A percentile compares a stretch with the other conserved stretches of the same genome.
Evolutionary conservation across 2,888 invertebrate species (phyloP).

Genomic region (Isoperla grammatica): DNA sequence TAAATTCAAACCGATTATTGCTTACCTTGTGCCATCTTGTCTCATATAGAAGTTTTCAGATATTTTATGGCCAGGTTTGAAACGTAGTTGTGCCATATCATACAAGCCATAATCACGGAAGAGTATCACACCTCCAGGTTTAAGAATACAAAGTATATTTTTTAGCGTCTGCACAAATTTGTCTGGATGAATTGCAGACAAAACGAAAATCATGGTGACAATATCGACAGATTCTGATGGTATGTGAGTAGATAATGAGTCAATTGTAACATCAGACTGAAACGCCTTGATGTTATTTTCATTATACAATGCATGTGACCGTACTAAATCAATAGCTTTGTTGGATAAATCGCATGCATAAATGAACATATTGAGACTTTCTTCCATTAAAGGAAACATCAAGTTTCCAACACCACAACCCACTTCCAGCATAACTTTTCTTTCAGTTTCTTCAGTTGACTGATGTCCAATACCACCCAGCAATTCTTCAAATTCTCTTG

Average conservation of each 20-base stretch:
- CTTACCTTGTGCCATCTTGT: constrained; percentile 89
- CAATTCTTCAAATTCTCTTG: constrained; percentile 85
- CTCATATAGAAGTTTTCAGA: constrained; percentile 89
- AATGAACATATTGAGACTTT: constrained; percentile 63
- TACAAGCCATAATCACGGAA: constrained; percentile 92
- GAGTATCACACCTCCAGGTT: constrained; percentile 72
- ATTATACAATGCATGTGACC: constrained; percentile 59
- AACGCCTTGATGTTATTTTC: constrained; percentile 66
- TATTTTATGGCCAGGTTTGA: constrained; percentile 88
- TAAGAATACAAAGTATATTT: constrained; percentile 61
- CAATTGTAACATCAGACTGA: constrained; percentile 75
- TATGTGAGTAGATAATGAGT: constrained; percentile 56
- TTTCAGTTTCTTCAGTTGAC: not conserved
- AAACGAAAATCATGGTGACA: constrained; percentile 86
- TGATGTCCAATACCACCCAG: constrained; percentile 42
- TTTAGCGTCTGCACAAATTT: constrained; percentile 56
- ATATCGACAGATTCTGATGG: constrained; percentile 59
- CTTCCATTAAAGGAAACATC: constrained; percentile 83
- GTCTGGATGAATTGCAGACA: constrained; percentile 89
- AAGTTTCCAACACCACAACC: constrained; percentile 98
- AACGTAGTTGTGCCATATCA: constrained; percentile 94
- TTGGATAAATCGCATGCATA: constrained; percentile 92
- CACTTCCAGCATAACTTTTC: constrained; percentile 58
- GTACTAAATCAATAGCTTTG: constrained; percentile 82
- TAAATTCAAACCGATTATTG: too few relatives aligned